Conservation (phyloP, 2,888 invertebrate species). For the Apodemia mormo region DNA sequence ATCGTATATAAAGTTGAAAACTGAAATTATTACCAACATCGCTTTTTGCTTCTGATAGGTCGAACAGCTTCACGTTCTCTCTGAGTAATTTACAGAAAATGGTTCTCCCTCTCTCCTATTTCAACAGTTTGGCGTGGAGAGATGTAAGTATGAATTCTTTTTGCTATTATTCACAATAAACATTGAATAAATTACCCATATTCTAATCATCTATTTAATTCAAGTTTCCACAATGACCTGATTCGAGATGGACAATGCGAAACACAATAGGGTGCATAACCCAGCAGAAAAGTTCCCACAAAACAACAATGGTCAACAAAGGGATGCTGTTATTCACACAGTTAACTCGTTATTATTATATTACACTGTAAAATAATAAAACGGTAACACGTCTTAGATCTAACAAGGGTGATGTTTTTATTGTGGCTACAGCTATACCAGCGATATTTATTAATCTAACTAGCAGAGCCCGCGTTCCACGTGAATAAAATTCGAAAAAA, state of each 20-base stretch:
- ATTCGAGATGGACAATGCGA: neutral
- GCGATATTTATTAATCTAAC: too few relatives aligned
- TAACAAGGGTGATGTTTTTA: conserved; percentile 13
- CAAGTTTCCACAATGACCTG: neutral
- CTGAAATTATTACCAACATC: too few relatives aligned
- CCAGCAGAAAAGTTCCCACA: conserved; percentile 63
- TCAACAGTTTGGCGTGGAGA: too few relatives aligned
- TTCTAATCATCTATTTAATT: conserved; percentile 3
- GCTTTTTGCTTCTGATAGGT: too few relatives aligned
- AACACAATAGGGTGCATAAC: conserved; percentile 35
- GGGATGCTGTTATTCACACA: conserved; percentile 81
- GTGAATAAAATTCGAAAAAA: too few relatives aligned
- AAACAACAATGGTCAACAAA: conserved; percentile 71
- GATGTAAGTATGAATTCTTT: too few relatives aligned
- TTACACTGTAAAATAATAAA: conserved; percentile 54
- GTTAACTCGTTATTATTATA: conserved; percentile 70
- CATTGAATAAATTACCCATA: conserved; percentile 5
- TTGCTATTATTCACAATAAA: neutral
- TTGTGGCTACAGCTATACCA: too few relatives aligned
- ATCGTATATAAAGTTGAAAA: too few relatives aligned
- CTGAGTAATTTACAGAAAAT: too few relatives aligned
- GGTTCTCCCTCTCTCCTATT: too few relatives aligned
- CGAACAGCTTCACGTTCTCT: too few relatives aligned
- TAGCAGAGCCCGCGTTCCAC: too few relatives aligned
- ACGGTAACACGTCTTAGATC: conserved; percentile 16